phyloP scores from a whole-genome alignment of 2,888 invertebrate species.

The Orthosia cruda region DNA sequence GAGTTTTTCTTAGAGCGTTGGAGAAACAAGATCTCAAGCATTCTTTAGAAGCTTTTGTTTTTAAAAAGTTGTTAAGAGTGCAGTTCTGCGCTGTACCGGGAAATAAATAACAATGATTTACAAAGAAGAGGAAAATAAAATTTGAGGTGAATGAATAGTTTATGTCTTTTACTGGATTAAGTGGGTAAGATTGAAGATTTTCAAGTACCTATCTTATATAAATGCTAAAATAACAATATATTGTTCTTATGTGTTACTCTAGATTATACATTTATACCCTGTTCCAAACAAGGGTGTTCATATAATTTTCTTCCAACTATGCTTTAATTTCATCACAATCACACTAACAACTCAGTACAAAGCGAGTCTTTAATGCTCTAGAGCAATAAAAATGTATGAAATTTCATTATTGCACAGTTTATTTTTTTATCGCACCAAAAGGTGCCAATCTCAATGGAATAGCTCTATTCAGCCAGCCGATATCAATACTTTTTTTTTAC shows the following conservation, averaged over 20 bases:
- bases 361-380: too few species aligned
- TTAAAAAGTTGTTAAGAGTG: constrained; percentile 11
- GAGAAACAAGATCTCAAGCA: constrained; percentile 18
- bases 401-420: too few species aligned
- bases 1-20: constrained; percentile 10
- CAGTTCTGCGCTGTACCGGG: constrained; percentile 2
- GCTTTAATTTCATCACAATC: too few species aligned
- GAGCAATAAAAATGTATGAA: too few species aligned
- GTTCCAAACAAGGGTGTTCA: too few species aligned
- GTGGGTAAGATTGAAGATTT: background rate
- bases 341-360: too few species aligned
- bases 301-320: too few species aligned
- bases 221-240: background rate
- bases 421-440: too few species aligned
- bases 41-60: constrained; percentile 12
- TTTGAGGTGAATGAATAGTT: background rate
- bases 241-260: background rate
- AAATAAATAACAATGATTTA: constrained; percentile 34
- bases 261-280: too few species aligned
- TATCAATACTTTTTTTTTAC: too few species aligned
- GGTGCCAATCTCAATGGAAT: too few species aligned
- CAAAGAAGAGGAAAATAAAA: background rate
- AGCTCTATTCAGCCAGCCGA: too few species aligned
- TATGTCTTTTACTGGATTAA: background rate
- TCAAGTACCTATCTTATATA: background rate